These are phyloP conservation scores for Pocillopora damicornis DNA, from an alignment of 64 coral and sea anemone species.

Conservation along the genomic window DNA sequence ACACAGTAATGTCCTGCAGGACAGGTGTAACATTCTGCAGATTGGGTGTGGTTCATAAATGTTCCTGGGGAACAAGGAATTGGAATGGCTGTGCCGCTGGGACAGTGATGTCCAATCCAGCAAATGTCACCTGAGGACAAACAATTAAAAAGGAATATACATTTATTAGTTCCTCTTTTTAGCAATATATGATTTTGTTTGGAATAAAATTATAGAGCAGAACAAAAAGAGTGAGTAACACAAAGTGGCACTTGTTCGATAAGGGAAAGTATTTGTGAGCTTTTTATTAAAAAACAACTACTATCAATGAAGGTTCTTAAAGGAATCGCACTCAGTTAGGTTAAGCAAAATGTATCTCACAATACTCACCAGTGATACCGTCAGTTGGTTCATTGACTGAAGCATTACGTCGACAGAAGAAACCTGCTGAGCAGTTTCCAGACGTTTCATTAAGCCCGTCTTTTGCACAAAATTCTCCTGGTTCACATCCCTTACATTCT, in stretches of 20 bases:
- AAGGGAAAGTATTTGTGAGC: too few relatives aligned
- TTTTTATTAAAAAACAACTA: background rate
- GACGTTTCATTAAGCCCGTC: conserved; percentile 76
- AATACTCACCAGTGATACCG: conserved; percentile 68
- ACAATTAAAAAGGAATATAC: background rate
- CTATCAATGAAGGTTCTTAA: background rate
- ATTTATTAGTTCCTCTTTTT: background rate
- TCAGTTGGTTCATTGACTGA: conserved; percentile 73
- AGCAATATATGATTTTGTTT: background rate
- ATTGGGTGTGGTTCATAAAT: conserved; percentile 93
- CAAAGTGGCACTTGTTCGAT: too few relatives aligned
- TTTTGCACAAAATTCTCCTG: conserved; percentile 79
- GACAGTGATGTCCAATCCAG: conserved; percentile 90
- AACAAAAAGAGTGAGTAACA: too few relatives aligned
- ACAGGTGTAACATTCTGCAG: conserved; percentile 73
- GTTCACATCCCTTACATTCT: conserved; percentile 79
- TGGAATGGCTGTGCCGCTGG: conserved; percentile 76
- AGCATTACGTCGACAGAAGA: conserved; percentile 86
- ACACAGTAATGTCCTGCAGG: conserved; percentile 86
- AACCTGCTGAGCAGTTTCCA: conserved; percentile 93
- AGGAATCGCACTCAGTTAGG: background rate
- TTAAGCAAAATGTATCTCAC: background rate
- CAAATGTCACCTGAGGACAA: conserved; percentile 72
- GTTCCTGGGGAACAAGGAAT: conserved; percentile 71
- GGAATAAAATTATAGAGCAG: too few relatives aligned